phyloP scores from a whole-genome alignment of 2,797 vertebrate species.

The Chelonia mydas region DNA sequence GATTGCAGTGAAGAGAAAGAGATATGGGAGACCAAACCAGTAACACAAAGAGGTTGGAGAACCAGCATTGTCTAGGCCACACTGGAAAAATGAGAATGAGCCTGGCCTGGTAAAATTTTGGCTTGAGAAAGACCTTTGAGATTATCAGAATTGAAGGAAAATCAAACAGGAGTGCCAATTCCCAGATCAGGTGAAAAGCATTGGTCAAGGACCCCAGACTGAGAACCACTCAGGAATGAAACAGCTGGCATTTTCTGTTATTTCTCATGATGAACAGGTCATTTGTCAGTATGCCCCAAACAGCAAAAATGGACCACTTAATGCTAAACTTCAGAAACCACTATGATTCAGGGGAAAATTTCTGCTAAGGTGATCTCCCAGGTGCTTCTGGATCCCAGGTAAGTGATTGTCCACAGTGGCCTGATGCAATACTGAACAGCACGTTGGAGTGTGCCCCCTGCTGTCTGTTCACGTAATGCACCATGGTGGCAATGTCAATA shows the following conservation, averaged over 20 bases:
- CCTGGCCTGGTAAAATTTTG: too few relatives aligned
- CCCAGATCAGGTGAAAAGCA: too few relatives aligned
- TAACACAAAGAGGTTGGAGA: not conserved
- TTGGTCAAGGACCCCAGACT: too few relatives aligned
- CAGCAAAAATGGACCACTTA: not conserved
- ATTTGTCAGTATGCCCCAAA: too few relatives aligned
- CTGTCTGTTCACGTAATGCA: not conserved
- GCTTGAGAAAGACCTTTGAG: too few relatives aligned
- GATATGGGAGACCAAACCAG: not conserved
- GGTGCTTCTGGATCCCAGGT: not conserved
- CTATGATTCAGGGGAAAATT: not conserved
- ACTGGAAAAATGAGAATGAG: too few relatives aligned
- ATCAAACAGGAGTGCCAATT: too few relatives aligned
- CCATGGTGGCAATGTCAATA: not conserved
- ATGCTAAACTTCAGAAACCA: not conserved
- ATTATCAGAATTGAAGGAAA: too few relatives aligned
- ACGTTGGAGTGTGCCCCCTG: not conserved
- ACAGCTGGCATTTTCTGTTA: too few relatives aligned
- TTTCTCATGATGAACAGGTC: too few relatives aligned
- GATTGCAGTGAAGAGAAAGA: not conserved
- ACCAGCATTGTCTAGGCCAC: too few relatives aligned
- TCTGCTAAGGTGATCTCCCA: not conserved
- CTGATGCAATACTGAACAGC: not conserved
- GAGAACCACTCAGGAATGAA: too few relatives aligned
- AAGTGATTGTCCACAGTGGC: not conserved